These are phyloP conservation scores for Tonatia bakeri DNA, from an alignment of 2,113 vertebrate genomes.

Conservation along the genomic window DNA sequence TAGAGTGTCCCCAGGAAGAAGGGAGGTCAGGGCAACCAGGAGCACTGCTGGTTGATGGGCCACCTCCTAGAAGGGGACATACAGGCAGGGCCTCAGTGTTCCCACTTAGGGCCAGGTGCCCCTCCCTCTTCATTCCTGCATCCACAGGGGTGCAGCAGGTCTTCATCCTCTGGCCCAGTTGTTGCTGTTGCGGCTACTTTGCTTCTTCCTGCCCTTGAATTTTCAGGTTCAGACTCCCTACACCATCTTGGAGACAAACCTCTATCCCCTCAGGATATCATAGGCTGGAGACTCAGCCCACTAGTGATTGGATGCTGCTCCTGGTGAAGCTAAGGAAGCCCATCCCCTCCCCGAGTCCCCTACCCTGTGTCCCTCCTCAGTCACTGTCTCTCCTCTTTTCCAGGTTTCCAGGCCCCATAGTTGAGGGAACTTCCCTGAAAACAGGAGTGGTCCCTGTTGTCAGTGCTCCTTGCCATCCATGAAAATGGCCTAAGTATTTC, in stretches of 20 bases:
- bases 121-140: no score
- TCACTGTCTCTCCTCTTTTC: background rate
- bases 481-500: background rate
- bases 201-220: background rate
- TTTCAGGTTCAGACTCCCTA: background rate
- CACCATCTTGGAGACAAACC: background rate
- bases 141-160: background rate
- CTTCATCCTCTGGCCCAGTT: background rate
- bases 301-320: background rate
- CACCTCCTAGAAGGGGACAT: background rate
- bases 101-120: accelerated
- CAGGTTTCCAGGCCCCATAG: no score
- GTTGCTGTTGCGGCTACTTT: no score
- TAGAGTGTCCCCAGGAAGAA: background rate
- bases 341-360: accelerated
- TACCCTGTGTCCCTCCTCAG: background rate
- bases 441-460: background rate
- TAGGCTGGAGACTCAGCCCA: background rate
- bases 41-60: no score
- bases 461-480: no score
- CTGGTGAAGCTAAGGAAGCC: background rate
- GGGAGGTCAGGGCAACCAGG: background rate
- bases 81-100: background rate
- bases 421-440: background rate
- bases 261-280: background rate